phyloP scores from a whole-genome alignment of 2,888 invertebrate species.

The Macrosiphum euphorbiae region DNA sequence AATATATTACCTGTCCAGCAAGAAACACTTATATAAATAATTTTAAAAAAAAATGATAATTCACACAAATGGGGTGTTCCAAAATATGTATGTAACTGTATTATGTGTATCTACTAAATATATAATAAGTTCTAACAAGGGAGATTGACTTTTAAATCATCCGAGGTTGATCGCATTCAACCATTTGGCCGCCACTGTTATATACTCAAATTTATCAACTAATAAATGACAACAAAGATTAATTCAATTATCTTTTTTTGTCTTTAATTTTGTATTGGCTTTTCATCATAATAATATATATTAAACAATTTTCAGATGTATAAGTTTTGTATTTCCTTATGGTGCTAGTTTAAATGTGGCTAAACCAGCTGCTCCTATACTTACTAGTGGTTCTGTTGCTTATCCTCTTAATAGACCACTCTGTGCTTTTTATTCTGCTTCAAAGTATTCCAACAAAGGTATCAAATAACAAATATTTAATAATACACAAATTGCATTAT shows the following conservation, averaged over 20 bases:
- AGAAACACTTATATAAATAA: too few relatives aligned
- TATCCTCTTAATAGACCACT: slow-evolving; percentile 95
- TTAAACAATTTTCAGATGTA: slow-evolving; percentile 69
- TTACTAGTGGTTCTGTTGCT: slow-evolving; percentile 93
- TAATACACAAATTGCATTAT: slow-evolving; percentile 42
- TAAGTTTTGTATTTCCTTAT: slow-evolving; percentile 92
- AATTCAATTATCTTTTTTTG: not conserved
- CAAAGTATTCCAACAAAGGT: slow-evolving; percentile 65
- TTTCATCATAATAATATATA: not conserved
- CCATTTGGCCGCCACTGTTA: too few relatives aligned
- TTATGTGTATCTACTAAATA: too few relatives aligned
- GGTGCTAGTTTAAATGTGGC: slow-evolving; percentile 95
- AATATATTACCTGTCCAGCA: too few relatives aligned
- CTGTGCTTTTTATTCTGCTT: slow-evolving; percentile 79
- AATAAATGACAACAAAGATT: not conserved
- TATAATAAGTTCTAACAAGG: too few relatives aligned
- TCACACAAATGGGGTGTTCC: too few relatives aligned
- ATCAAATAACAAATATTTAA: not conserved
- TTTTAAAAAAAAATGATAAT: not conserved
- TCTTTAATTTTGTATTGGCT: not conserved
- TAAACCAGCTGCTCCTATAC: slow-evolving; percentile 87
- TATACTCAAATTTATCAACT: not conserved
- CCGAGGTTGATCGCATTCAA: too few relatives aligned
- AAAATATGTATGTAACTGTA: too few relatives aligned
- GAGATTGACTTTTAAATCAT: too few relatives aligned